Evolutionary conservation across 1,140 invertebrate species (phyloP).

Genomic region (Achroia grisella): DNA sequence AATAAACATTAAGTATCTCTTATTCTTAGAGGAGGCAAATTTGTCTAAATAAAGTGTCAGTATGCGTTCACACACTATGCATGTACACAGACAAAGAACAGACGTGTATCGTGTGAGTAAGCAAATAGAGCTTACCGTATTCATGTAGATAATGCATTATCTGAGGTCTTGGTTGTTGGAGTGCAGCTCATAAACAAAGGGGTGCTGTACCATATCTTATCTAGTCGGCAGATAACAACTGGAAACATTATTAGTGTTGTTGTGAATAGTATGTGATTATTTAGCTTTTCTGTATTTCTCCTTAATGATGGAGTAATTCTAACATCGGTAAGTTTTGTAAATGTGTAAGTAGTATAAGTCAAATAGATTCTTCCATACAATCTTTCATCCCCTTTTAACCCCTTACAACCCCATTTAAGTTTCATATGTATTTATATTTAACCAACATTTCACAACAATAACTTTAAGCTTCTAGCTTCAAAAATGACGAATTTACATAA

Average conservation of each 20-base stretch:
- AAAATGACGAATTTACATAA: too few relatives aligned
- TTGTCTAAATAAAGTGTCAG: background rate
- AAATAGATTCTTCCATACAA: too few relatives aligned
- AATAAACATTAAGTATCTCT: too few relatives aligned
- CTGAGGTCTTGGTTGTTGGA: slow-evolving; percentile 43
- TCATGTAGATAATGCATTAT: slow-evolving; percentile 49
- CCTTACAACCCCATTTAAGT: too few relatives aligned
- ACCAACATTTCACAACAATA: too few relatives aligned
- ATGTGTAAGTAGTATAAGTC: too few relatives aligned
- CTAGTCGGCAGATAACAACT: slow-evolving; percentile 35
- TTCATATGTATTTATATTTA: too few relatives aligned
- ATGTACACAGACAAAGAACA: slow-evolving; percentile 20
- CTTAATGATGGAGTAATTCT: too few relatives aligned
- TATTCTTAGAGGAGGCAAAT: too few relatives aligned
- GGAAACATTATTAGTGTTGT: slow-evolving; percentile 40
- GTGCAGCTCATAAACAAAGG: slow-evolving; percentile 52
- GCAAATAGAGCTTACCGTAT: slow-evolving; percentile 31
- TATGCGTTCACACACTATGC: background rate
- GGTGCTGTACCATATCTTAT: slow-evolving; percentile 51
- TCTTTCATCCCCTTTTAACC: too few relatives aligned
- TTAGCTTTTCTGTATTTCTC: background rate
- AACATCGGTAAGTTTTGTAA: too few relatives aligned
- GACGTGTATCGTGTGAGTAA: slow-evolving; percentile 23
- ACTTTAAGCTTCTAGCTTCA: too few relatives aligned
- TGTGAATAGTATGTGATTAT: slow-evolving; percentile 19